Evolutionary conservation across 1,140 invertebrate species (phyloP).

Genomic region (Cydia fagiglandana): DNA sequence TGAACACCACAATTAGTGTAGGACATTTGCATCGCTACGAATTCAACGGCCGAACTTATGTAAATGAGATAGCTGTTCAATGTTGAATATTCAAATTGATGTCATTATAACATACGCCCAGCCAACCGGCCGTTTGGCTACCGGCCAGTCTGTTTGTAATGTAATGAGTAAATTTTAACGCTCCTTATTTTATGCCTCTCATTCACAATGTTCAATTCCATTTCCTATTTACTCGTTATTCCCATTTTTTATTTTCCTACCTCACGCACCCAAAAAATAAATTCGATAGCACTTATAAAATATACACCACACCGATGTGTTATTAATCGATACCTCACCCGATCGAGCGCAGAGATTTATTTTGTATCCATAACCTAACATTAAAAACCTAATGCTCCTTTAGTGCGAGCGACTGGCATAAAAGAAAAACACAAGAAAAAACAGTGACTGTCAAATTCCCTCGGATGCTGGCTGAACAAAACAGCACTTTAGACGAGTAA

Average conservation of each 20-base stretch:
- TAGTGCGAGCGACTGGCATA: conserved; percentile 28
- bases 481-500: conserved; percentile 76
- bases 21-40: conserved; percentile 66
- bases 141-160: conserved; percentile 57
- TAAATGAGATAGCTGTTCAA: conserved; percentile 75
- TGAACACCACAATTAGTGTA: conserved; percentile 61
- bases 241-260: background rate
- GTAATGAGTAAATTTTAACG: conserved; percentile 73
- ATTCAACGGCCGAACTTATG: conserved; percentile 77
- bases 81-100: conserved; percentile 79
- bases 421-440: conserved; percentile 73
- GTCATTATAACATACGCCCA: conserved; percentile 77
- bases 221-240: background rate
- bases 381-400: conserved; percentile 57
- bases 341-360: conserved; percentile 26
- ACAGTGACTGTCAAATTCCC: conserved; percentile 77
- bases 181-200: conserved; percentile 50
- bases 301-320: conserved; percentile 17
- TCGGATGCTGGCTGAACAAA: conserved; percentile 77
- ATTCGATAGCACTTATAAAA: conserved; percentile 14
- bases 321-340: conserved; percentile 23
- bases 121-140: conserved; percentile 67
- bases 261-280: background rate
- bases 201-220: background rate
- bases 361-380: conserved; percentile 57